Percentiles rank a stretch among this genome's conserved stretches.
Conservation (phyloP, 2,888 invertebrate species). For the Cordilura impudica region DNA sequence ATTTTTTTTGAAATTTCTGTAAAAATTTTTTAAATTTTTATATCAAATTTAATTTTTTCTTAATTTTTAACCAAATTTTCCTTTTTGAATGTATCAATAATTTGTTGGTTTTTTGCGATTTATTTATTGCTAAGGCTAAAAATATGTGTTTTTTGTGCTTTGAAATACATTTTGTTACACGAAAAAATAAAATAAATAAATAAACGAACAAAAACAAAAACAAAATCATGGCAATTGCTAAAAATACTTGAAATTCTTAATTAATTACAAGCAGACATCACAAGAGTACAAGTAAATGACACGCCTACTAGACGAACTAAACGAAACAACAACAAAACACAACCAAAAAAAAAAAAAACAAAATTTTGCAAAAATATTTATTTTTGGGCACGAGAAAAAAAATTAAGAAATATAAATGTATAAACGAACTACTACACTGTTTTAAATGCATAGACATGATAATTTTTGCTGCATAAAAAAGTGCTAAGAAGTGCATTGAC, state of each 20-base stretch:
- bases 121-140: not conserved
- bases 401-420: constrained; percentile 18
- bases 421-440: constrained; percentile 35
- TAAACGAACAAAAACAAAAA: not conserved
- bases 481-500: constrained; percentile 62
- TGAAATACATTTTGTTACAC: not conserved
- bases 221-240: constrained; percentile 60
- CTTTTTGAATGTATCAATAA: too few relatives aligned
- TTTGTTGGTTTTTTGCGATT: not conserved
- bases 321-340: not conserved
- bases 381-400: constrained; percentile 48
- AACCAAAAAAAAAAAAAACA: constrained; percentile 14
- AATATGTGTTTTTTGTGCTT: not conserved
- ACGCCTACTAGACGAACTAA: constrained; percentile 58
- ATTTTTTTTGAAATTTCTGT: too few relatives aligned
- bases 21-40: too few relatives aligned
- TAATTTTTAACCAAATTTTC: not conserved
- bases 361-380: constrained; percentile 51
- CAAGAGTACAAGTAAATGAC: constrained; percentile 57
- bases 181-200: not conserved
- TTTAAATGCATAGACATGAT: constrained; percentile 58
- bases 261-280: constrained; percentile 61
- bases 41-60: not conserved
- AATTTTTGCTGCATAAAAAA: constrained; percentile 46
- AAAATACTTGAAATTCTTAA: constrained; percentile 63